phyloP scores from a whole-genome alignment of 2,113 vertebrate genomes.

The Aphelocoma coerulescens region DNA sequence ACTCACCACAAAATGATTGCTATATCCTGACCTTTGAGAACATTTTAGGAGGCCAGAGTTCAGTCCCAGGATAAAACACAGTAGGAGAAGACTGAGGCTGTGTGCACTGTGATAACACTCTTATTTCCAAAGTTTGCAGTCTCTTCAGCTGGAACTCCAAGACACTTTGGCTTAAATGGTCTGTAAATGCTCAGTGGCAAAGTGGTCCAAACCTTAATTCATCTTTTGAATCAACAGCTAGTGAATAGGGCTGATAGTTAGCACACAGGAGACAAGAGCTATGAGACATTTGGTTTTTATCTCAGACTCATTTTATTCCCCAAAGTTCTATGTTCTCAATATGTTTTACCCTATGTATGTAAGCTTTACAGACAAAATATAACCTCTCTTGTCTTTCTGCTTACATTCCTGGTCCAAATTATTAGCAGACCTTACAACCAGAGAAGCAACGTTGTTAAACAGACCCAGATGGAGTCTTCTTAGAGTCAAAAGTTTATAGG shows the following conservation, averaged over 20 bases:
- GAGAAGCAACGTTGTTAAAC: conserved; percentile 31
- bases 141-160: neutral
- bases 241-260: neutral
- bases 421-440: conserved; percentile 38
- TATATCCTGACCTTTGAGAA: neutral
- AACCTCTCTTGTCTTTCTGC: neutral
- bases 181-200: neutral
- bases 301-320: conserved; percentile 10
- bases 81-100: neutral
- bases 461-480: conserved; percentile 9
- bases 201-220: neutral
- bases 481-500: conserved; percentile 35
- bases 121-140: neutral
- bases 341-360: conserved; percentile 5
- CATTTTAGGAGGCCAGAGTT: neutral
- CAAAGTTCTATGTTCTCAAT: conserved; percentile 11
- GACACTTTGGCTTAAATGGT: neutral
- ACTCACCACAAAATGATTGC: neutral
- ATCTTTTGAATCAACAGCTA: neutral
- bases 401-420: conserved; percentile 48
- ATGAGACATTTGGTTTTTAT: conserved; percentile 6
- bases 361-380: conserved; percentile 43
- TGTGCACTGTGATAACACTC: neutral
- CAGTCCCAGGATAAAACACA: neutral
- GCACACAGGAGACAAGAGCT: neutral